Conservation (phyloP, 2,113 vertebrate genomes). For the Falcunculus frontatus region DNA sequence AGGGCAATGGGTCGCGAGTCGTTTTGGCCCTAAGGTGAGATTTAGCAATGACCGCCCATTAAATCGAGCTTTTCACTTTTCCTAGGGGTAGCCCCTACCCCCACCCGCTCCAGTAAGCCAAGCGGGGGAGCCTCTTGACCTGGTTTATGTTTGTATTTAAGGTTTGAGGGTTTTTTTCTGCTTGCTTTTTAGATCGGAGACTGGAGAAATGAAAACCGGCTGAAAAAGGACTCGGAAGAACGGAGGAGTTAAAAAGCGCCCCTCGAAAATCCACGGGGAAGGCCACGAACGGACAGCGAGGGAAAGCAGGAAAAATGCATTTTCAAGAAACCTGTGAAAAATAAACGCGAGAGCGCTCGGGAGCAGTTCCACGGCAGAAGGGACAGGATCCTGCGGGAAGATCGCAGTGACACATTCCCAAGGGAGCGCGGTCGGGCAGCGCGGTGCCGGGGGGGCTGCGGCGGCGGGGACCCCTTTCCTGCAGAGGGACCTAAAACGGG, state of each 20-base stretch:
- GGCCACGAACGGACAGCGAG: neutral
- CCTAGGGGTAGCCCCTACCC: neutral
- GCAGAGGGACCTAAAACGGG: accelerated
- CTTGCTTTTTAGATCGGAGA: neutral
- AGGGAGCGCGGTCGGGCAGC: neutral
- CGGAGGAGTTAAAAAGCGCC: neutral
- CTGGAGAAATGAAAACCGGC: neutral
- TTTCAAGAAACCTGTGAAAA: neutral
- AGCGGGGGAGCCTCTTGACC: neutral
- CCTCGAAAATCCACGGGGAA: neutral
- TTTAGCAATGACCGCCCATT: slow-evolving; percentile 52
- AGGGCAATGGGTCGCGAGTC: slow-evolving; percentile 58
- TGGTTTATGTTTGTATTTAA: neutral
- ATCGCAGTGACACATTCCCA: neutral
- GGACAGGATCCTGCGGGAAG: neutral
- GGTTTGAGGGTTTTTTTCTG: neutral
- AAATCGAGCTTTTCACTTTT: slow-evolving; percentile 62
- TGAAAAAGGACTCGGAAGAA: neutral
- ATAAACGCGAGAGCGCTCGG: neutral
- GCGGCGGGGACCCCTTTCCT: neutral
- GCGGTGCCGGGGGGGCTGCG: neutral
- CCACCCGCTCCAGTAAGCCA: neutral
- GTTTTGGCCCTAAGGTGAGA: slow-evolving; percentile 61
- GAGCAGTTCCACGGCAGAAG: neutral
- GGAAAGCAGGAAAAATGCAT: neutral